Percentiles rank a stretch among this genome's conserved stretches.
phyloP scores from a whole-genome alignment of 1,140 invertebrate genomes.

The Alviniconcha marisindica region DNA sequence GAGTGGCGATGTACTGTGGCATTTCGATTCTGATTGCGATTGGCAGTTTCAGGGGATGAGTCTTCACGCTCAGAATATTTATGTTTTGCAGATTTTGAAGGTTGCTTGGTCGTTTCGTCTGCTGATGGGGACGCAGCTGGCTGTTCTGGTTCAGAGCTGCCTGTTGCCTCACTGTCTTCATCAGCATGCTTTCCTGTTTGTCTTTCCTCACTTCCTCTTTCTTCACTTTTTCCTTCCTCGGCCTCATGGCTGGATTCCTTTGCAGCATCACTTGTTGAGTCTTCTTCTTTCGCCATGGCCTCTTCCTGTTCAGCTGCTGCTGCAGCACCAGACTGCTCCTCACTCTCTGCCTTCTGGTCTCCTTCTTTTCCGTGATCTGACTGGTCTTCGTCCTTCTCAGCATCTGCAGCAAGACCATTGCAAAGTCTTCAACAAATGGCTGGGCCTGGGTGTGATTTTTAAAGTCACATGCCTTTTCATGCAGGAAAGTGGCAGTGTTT shows the following conservation, averaged over 20 bases:
- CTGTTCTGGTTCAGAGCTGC: neutral
- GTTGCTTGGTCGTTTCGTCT: constrained; percentile 13
- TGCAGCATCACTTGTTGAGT: constrained; percentile 25
- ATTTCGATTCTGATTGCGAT: constrained; percentile 66
- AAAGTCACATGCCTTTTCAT: too few relatives aligned
- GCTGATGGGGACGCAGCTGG: neutral
- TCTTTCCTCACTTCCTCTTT: constrained; percentile 3
- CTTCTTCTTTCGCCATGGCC: neutral
- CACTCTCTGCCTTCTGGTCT: constrained; percentile 30
- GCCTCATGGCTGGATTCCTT: constrained; percentile 16
- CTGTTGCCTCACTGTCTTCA: too few relatives aligned
- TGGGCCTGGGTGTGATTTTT: too few relatives aligned
- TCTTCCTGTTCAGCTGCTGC: constrained; percentile 33
- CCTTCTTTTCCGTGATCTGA: constrained; percentile 16
- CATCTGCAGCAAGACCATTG: neutral
- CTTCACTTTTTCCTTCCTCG: constrained; percentile 25
- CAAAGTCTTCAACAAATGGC: too few relatives aligned
- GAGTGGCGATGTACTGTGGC: constrained; percentile 33
- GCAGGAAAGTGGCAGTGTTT: too few relatives aligned
- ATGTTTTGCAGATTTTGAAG: constrained; percentile 7
- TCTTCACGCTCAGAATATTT: constrained; percentile 17
- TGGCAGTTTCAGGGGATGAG: constrained; percentile 29
- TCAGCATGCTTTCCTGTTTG: too few relatives aligned
- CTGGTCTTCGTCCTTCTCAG: constrained; percentile 6
- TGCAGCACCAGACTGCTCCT: constrained; percentile 24